Base-by-base conservation (phyloP, 2,888 invertebrate species). In the Chrysolina haemoptera region DNA sequence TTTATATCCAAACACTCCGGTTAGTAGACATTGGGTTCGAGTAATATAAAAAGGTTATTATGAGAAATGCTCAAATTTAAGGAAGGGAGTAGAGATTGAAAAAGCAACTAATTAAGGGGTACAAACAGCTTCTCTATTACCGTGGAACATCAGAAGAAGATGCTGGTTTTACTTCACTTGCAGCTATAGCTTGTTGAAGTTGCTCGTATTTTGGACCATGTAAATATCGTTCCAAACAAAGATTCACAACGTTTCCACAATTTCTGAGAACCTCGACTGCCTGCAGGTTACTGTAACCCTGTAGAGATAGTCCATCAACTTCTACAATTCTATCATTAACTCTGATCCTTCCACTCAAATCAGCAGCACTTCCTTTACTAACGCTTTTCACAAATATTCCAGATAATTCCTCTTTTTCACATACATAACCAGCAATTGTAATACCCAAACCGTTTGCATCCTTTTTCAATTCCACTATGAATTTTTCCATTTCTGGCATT, bases 361-460 rank as follows among this genome's bases (percentile, higher is more conserved):
- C 97, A 8, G 99, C 99, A 14, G 98, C 98, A 87, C 98, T 98
- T 65, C 98, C 97, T 77, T 96, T 94, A 76, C 97, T 97, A 80
- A 99, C 96, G 73, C 98, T 98, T 89, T 99, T 99, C 71, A 99
- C 98, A 89, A 99, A 99, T 82, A 99, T 98, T 43, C 99, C 99
- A 0, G 98, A 98, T 64, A 99, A 90, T 87, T 99, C 99, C 89
- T 99, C 99, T 89, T 98, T 98, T 87, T 98, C 98, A 87, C 98
- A 98, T 14, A 98, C 98, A 87, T 98, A 98, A 72, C 97, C 94
- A 71, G 98, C 98, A 83, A 98, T 98, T 40, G 98, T 98, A 77
- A 98, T 98, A 50, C 98, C 98, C 64, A 97, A 90, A 41, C 98
- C 96, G 86, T 97, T 97, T 80, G 93, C 93, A 87, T 98, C 98